These are phyloP conservation scores for Brienomyrus longianalis DNA, from an alignment of 2,113 vertebrate genomes.

Conservation along the genomic window DNA sequence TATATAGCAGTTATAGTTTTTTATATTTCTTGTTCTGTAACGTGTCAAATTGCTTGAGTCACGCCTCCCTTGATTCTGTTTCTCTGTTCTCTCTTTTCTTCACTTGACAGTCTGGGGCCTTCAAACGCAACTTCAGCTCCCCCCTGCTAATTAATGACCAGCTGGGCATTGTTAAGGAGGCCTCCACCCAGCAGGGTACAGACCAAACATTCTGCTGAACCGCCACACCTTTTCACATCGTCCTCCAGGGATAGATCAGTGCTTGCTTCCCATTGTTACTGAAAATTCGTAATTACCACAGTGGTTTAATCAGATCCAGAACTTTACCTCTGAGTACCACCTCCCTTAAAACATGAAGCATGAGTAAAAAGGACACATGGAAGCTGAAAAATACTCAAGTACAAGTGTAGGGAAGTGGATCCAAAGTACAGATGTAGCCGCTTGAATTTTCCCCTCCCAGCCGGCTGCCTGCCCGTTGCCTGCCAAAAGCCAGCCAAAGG, in stretches of 20 bases:
- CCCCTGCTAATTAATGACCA: constrained; percentile 71
- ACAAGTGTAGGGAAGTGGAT: not conserved
- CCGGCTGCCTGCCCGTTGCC: too few relatives aligned
- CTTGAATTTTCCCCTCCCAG: too few relatives aligned
- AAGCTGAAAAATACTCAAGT: not conserved
- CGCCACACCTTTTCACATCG: too few relatives aligned
- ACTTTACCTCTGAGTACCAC: too few relatives aligned
- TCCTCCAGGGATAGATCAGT: not conserved
- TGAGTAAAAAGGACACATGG: too few relatives aligned
- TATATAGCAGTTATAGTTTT: not conserved
- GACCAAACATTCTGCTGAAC: constrained; percentile 13
- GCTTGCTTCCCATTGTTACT: not conserved
- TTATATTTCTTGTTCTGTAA: not conserved
- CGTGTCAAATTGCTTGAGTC: not conserved
- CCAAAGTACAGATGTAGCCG: too few relatives aligned
- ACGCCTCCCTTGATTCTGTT: not conserved
- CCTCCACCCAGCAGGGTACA: constrained; percentile 58
- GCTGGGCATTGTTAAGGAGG: constrained; percentile 62
- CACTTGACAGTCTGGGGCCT: constrained; percentile 63
- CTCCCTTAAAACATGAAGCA: too few relatives aligned
- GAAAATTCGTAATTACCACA: not conserved
- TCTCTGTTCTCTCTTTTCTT: not conserved
- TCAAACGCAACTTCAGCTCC: constrained; percentile 84
- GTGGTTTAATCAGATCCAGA: not conserved
- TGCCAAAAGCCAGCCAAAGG: too few relatives aligned